Evolutionary conservation across 2,888 invertebrate species (phyloP).

Genomic region (Agriopis marginaria): DNA sequence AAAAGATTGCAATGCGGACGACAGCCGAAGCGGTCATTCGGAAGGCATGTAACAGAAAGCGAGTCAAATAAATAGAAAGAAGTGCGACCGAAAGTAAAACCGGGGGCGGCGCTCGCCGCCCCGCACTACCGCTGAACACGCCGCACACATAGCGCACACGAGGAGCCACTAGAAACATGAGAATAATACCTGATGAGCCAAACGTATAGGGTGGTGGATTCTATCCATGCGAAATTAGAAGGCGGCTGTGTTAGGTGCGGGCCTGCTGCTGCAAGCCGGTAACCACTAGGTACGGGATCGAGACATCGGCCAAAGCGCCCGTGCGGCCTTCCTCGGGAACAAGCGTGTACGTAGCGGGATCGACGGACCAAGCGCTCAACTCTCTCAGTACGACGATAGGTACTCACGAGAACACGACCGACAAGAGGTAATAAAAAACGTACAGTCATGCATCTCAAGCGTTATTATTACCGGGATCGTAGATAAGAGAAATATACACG

Average conservation of each 20-base stretch:
- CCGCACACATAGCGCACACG: slow-evolving; percentile 83
- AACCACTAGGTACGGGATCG: slow-evolving; percentile 79
- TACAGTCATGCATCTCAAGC: slow-evolving; percentile 95
- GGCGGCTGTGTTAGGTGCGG: slow-evolving; percentile 85
- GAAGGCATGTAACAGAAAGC: slow-evolving; percentile 87
- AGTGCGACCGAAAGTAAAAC: slow-evolving; percentile 75
- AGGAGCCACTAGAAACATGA: slow-evolving; percentile 83
- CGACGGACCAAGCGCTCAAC: slow-evolving; percentile 84
- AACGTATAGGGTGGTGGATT: slow-evolving; percentile 85
- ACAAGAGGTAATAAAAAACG: slow-evolving; percentile 89
- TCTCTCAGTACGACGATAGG: slow-evolving; percentile 81
- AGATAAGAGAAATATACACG: slow-evolving; percentile 86
- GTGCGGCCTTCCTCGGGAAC: slow-evolving; percentile 80
- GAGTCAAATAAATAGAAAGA: slow-evolving; percentile 82
- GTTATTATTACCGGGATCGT: slow-evolving; percentile 94
- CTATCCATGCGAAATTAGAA: slow-evolving; percentile 86
- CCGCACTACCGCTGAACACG: slow-evolving; percentile 77
- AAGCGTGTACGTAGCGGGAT: slow-evolving; percentile 86
- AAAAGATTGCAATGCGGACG: slow-evolving; percentile 82
- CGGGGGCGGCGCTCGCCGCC: slow-evolving; percentile 71
- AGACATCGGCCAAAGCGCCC: slow-evolving; percentile 84
- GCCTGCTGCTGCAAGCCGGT: slow-evolving; percentile 81
- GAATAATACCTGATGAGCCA: slow-evolving; percentile 86
- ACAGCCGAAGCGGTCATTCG: slow-evolving; percentile 85
- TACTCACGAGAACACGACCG: slow-evolving; percentile 79